Conservation (phyloP, 2,113 vertebrate genomes). For the Salvelinus fontinalis region DNA sequence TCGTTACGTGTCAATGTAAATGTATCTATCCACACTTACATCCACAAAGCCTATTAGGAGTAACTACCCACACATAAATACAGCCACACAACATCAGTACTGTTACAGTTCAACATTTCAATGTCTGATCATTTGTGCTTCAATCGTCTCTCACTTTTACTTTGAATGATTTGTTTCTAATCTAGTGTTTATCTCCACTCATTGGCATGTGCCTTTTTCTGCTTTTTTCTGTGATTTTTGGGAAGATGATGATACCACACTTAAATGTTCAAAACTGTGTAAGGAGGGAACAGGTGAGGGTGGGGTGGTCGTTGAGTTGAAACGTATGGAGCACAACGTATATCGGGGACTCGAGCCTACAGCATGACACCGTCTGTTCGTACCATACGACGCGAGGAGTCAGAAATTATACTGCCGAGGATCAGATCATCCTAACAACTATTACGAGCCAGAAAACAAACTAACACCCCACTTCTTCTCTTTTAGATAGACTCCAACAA, state of each 20-base stretch:
- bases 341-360: slow-evolving; percentile 65
- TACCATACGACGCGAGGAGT: slow-evolving; percentile 21
- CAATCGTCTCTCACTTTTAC: slow-evolving; percentile 51
- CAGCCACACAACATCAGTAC: slow-evolving; percentile 52
- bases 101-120: slow-evolving; percentile 55
- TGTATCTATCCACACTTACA: too few species aligned
- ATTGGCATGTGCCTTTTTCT: slow-evolving; percentile 81
- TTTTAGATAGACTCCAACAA: slow-evolving; percentile 62
- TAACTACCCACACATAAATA: slow-evolving; percentile 23
- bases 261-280: slow-evolving; percentile 44
- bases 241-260: slow-evolving; percentile 68
- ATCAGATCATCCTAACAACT: slow-evolving; percentile 46
- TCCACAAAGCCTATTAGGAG: too few species aligned
- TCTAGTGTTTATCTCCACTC: slow-evolving; percentile 67
- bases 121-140: slow-evolving; percentile 48
- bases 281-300: slow-evolving; percentile 33
- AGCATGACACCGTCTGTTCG: neutral
- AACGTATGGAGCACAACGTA: slow-evolving; percentile 61
- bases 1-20: too few species aligned
- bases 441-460: neutral
- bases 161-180: slow-evolving; percentile 50
- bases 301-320: slow-evolving; percentile 33
- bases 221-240: slow-evolving; percentile 70
- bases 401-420: slow-evolving; percentile 68
- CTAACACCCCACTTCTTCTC: slow-evolving; percentile 58